Conservation (phyloP, 1,140 invertebrate genomes). For the Saxidomus purpurata region DNA sequence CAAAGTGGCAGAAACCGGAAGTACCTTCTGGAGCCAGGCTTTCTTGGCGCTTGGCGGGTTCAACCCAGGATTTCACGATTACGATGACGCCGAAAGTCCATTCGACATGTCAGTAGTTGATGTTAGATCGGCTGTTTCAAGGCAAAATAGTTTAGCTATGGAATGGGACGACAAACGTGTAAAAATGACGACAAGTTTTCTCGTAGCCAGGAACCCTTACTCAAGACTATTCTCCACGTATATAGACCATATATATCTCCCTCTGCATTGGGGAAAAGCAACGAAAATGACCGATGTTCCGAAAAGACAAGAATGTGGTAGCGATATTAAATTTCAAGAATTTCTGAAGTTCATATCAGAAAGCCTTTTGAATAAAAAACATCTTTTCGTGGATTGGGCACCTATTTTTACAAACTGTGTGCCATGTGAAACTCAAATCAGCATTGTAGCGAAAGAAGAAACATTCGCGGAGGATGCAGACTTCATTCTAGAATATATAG, state of each 20-base stretch:
- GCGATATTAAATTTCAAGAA: neutral
- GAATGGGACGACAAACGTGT: neutral
- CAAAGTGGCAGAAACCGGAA: constrained; percentile 11
- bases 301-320: constrained; percentile 18
- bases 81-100: neutral
- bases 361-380: neutral
- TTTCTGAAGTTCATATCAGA: neutral
- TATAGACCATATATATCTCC: neutral
- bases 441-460: constrained; percentile 23
- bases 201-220: constrained; percentile 19
- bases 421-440: constrained; percentile 13
- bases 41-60: neutral
- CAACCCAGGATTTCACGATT: neutral
- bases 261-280: neutral
- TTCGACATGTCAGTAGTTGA: neutral
- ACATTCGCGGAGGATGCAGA: constrained; percentile 11
- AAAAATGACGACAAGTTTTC: neutral
- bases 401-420: constrained; percentile 14
- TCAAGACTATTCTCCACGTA: constrained; percentile 15
- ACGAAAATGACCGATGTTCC: neutral
- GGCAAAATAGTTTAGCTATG: neutral
- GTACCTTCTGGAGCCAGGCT: constrained; percentile 23
- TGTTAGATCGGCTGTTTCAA: neutral
- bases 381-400: neutral
- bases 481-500: constrained; percentile 4